Evolutionary conservation across 2,113 vertebrate species (phyloP).

Genomic region (Typhlomys cinereus): DNA sequence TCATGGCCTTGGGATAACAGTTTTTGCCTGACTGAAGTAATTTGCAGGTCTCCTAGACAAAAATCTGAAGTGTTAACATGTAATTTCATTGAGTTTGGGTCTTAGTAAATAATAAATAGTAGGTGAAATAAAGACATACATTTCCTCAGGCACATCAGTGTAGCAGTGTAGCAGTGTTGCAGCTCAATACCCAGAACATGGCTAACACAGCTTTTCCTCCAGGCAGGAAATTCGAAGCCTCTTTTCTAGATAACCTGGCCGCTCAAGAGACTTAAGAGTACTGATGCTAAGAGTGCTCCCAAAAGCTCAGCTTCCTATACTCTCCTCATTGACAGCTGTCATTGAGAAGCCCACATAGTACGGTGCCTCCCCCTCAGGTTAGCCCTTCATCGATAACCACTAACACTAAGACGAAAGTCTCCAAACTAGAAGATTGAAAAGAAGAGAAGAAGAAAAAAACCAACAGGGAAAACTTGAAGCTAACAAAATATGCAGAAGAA

Average conservation of each 20-base stretch:
- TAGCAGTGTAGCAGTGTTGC: not conserved
- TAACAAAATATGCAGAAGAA: conserved; percentile 34
- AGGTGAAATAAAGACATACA: not conserved
- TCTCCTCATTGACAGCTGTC: not conserved
- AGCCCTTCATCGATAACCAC: not conserved
- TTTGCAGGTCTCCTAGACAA: not conserved
- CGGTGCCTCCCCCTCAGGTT: not conserved
- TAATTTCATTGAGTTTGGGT: not conserved
- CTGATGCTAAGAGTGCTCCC: not conserved
- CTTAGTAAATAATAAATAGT: not conserved
- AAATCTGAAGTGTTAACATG: not conserved
- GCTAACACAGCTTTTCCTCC: not conserved
- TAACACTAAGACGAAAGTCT: not conserved
- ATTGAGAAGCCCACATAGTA: not conserved
- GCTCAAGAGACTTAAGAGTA: not conserved
- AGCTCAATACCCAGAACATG: not conserved
- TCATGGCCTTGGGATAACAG: not conserved
- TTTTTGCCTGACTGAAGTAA: conserved; percentile 28
- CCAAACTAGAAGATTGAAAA: not conserved
- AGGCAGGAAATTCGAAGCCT: not conserved
- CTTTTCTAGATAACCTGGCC: not conserved
- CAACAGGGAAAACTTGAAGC: not conserved
- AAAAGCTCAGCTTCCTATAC: not conserved
- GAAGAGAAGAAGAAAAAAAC: not conserved
- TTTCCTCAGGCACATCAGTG: not conserved